Conservation (phyloP, 1,140 invertebrate species). For the Metopolophium dirhodum region DNA sequence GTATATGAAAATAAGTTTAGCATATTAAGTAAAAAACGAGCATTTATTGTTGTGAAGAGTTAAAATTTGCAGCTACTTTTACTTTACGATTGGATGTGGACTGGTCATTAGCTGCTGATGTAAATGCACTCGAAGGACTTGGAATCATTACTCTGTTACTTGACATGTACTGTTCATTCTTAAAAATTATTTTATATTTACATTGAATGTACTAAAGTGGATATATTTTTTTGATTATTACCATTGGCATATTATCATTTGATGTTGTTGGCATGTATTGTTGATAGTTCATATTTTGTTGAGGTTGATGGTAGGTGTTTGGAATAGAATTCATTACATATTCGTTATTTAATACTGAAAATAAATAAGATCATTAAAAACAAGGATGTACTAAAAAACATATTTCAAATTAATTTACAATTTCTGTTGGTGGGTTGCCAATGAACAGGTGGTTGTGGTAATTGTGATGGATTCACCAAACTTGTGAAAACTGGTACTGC, state of each 20-base stretch:
- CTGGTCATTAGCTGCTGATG: conserved; percentile 35
- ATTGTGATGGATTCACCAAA: conserved; percentile 42
- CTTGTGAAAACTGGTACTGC: conserved; percentile 15
- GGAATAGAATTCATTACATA: not conserved
- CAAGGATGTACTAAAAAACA: not conserved
- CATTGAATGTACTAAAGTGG: conserved; percentile 22
- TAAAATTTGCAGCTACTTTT: conserved; percentile 50
- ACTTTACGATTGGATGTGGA: conserved; percentile 39
- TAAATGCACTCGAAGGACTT: conserved; percentile 50
- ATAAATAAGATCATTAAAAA: not conserved
- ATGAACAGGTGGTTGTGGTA: conserved; percentile 46
- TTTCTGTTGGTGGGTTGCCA: conserved; percentile 38
- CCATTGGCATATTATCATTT: conserved; percentile 31
- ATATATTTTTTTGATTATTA: conserved; percentile 35
- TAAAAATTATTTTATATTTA: conserved; percentile 49
- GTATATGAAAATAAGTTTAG: not conserved
- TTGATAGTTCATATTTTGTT: conserved; percentile 26
- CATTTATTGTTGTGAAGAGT: conserved; percentile 30
- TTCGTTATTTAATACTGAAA: conserved; percentile 36
- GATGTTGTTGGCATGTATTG: not conserved
- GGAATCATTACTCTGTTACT: conserved; percentile 51
- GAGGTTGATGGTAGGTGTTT: conserved; percentile 8
- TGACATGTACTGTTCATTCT: conserved; percentile 43
- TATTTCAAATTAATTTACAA: conserved; percentile 33
- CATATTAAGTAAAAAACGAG: not conserved